Conservation (phyloP, 2,113 vertebrate species). For the Varanus salvator region DNA sequence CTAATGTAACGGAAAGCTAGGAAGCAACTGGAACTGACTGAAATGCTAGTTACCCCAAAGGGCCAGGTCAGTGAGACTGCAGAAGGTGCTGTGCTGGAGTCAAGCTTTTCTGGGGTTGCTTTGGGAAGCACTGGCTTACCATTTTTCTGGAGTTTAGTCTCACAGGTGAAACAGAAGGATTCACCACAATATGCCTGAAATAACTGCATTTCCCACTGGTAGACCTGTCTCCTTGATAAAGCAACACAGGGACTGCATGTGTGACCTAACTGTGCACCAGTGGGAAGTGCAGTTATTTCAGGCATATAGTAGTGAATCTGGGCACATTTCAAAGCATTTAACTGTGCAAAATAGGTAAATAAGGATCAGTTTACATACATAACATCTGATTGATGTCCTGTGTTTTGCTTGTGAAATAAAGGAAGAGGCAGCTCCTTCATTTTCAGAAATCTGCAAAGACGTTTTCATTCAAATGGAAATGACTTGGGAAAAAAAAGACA, state of each 20-base stretch:
- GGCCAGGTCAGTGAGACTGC: too few species aligned
- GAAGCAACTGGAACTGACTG: too few species aligned
- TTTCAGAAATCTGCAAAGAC: constrained; percentile 30
- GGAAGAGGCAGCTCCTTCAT: constrained; percentile 32
- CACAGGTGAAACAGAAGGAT: too few species aligned
- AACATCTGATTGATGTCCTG: constrained; percentile 27
- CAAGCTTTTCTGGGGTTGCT: too few species aligned
- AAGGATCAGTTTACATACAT: constrained; percentile 17
- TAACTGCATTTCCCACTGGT: too few species aligned
- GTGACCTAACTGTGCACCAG: constrained; percentile 40
- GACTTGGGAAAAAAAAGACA: constrained; percentile 33
- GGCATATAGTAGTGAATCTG: constrained; percentile 27
- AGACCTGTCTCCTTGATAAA: background rate
- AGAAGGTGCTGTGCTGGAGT: too few species aligned
- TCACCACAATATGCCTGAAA: too few species aligned
- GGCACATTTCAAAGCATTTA: constrained; percentile 56
- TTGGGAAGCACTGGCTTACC: too few species aligned
- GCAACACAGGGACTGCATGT: constrained; percentile 39
- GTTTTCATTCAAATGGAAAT: constrained; percentile 59
- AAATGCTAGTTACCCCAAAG: too few species aligned
- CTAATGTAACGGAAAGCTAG: too few species aligned
- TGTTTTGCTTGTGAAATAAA: constrained; percentile 36
- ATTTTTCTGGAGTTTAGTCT: too few species aligned
- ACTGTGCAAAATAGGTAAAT: constrained; percentile 46
- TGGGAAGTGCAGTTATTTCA: constrained; percentile 42